Evolutionary conservation across 2,797 vertebrate genomes (phyloP).

Genomic region (Melanitta fusca): DNA sequence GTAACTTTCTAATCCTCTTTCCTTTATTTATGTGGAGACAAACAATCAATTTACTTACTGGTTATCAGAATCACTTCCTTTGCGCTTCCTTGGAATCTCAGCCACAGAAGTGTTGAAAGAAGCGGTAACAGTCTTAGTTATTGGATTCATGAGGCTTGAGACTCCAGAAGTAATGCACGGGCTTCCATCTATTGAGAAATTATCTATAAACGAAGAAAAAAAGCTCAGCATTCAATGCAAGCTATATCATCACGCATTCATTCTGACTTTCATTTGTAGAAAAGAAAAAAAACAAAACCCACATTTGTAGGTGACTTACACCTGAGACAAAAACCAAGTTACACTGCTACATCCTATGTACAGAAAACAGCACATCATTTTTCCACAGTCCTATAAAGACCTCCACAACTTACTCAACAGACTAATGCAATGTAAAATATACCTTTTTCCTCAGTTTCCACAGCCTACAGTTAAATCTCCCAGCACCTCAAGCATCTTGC

Average conservation of each 20-base stretch:
- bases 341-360: neutral
- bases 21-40: neutral
- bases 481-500: neutral
- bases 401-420: neutral
- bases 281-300: neutral
- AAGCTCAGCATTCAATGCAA: neutral
- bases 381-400: neutral
- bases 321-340: neutral
- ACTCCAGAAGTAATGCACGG: neutral
- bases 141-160: slow-evolving; percentile 33
- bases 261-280: neutral
- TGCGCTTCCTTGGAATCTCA: slow-evolving; percentile 90
- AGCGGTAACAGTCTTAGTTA: slow-evolving; percentile 21
- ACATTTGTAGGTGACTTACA: no score
- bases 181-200: slow-evolving; percentile 29
- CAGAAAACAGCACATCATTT: neutral
- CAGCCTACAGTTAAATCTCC: neutral
- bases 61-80: slow-evolving; percentile 87
- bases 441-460: neutral
- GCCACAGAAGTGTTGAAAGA: slow-evolving; percentile 65
- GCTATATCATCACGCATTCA: fast-evolving
- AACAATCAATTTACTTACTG: slow-evolving; percentile 79
- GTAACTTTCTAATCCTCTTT: no score
- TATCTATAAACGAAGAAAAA: neutral
- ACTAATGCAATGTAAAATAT: neutral